Evolutionary conservation across 2,113 vertebrate species (phyloP).

Genomic region (Ochotona curzoniae): DNA sequence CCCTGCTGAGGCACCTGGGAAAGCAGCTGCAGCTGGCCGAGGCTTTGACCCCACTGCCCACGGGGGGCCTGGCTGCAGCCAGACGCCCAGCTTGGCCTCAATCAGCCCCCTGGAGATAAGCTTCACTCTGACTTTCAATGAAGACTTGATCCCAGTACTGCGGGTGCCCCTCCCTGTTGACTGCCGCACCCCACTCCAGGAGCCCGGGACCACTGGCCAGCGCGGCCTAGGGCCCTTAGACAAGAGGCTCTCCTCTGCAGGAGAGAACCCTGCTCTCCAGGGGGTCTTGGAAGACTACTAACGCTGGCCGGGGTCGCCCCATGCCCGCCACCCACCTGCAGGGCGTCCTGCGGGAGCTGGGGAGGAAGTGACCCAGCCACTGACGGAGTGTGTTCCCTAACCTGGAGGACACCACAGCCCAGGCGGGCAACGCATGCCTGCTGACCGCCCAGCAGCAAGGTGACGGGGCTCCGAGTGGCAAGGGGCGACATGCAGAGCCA

Average conservation of each 20-base stretch:
- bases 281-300: background rate
- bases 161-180: no score
- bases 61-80: no score
- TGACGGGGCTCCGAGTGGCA: rapidly evolving
- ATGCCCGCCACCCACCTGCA: background rate
- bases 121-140: no score
- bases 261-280: background rate
- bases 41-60: no score
- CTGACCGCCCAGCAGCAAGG: rapidly evolving
- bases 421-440: rapidly evolving
- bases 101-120: no score
- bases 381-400: background rate
- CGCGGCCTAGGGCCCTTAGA: background rate
- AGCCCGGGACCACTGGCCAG: background rate
- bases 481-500: no score
- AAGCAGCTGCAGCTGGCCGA: no score
- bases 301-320: no score
- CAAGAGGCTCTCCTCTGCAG: background rate
- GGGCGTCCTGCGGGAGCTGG: background rate
- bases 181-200: background rate
- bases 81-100: no score
- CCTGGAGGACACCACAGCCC: background rate
- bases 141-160: no score
- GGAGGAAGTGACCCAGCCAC: background rate
- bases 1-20: no score